Evolutionary conservation across 2,797 vertebrate genomes (phyloP).

Genomic region (Platyrinchus mystaceus): DNA sequence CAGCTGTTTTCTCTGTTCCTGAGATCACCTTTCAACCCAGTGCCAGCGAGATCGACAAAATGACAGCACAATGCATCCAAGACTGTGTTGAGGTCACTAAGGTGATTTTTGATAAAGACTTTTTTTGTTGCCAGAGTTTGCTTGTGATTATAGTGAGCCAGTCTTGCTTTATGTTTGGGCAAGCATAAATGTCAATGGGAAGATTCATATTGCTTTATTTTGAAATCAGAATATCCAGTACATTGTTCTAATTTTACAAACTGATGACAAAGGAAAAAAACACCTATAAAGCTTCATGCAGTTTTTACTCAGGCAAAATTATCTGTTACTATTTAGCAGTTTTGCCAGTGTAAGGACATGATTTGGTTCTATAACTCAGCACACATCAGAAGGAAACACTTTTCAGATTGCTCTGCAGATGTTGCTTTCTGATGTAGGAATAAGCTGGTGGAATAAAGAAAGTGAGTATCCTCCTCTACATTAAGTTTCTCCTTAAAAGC

Average conservation of each 20-base stretch:
- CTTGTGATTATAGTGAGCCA: background rate
- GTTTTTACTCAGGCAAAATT: background rate
- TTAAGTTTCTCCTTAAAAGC: background rate
- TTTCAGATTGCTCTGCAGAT: background rate
- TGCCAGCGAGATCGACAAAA: conserved; percentile 82
- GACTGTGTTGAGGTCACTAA: conserved; percentile 88
- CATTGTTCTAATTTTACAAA: background rate
- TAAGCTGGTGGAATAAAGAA: background rate
- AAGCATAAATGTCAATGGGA: background rate
- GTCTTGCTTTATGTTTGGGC: background rate
- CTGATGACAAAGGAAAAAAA: background rate
- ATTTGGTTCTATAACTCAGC: background rate
- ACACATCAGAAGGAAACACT: background rate
- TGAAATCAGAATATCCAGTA: background rate
- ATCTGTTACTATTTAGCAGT: background rate
- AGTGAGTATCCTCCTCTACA: background rate
- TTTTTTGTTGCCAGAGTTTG: background rate
- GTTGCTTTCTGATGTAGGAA: background rate
- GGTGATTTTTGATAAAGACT: conserved; percentile 73
- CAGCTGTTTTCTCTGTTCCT: conserved; percentile 83
- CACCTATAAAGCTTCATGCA: background rate
- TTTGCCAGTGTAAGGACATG: background rate
- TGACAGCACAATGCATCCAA: conserved; percentile 81
- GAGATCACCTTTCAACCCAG: conserved; percentile 87
- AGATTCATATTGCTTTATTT: background rate